Evolutionary conservation across 2,888 invertebrate genomes (phyloP), one percentile per base, ranked within the genome.

Genomic region (Dexiosoma caninum): DNA sequence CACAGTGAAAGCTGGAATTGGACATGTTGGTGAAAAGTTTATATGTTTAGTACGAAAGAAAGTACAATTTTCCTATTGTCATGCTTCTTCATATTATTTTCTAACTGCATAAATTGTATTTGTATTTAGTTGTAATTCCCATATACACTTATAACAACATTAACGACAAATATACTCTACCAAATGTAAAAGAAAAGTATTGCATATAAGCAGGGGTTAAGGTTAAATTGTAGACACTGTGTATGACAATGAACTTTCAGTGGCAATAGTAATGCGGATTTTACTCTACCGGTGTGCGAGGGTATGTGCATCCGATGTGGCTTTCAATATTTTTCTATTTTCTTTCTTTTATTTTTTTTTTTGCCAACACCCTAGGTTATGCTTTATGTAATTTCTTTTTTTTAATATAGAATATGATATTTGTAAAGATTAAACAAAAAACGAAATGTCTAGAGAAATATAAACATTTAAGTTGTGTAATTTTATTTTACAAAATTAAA

Each of bases 201-300:
- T 59, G 66, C 75, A 75, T 59, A 62, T 32, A 30, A 46, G 35
- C 37, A 53, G 67, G 66, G 80, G 76, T 81, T 81, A 77, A 81
- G 77, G 81, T 77, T 72, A 67, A 67, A 72, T 16, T 30, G 40
- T 60, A 72, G 72, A 72, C 71, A 35, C 9, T 49, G 60, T 9
- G 30, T 72, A 69, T 62, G 77, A 81, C 81, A 77, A 81, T 81
- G 77, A 76, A 81, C 81, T 77, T 72, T 67, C 35, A 35, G 62
- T 60, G 55, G 76, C 46, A 35, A 21, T 55, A 53, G 10, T n/a
- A n/a, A n/a, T n/a, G n/a, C n/a, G n/a, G n/a, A n/a, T n/a, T n/a
- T n/a, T n/a, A n/a, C n/a, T n/a, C n/a, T n/a, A n/a, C 19, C 27
- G 27, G 0, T 62, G 42, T 42, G 57, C 1, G 8, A 46, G 30